Percentiles rank a stretch among this genome's conserved stretches.
Evolutionary conservation across 2,113 vertebrate genomes (phyloP).

Genomic region (Tringa solitaria): DNA sequence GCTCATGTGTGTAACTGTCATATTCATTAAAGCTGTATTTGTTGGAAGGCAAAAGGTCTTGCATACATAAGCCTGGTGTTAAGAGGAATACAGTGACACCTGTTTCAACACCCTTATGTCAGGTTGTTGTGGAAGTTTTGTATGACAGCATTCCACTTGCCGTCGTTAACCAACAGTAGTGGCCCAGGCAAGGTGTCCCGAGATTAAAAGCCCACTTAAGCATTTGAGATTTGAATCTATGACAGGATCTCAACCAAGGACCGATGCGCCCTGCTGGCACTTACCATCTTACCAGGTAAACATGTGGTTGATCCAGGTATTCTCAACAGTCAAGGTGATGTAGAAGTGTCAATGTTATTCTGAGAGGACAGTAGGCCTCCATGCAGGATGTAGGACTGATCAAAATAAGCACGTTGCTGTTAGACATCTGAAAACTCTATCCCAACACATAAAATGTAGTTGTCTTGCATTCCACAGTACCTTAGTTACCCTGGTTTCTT

Average conservation of each 20-base stretch:
- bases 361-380: neutral
- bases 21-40: neutral
- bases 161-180: neutral
- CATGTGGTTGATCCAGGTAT: neutral
- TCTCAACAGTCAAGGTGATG: neutral
- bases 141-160: neutral
- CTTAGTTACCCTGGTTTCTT: neutral
- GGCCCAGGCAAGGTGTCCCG: neutral
- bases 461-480: neutral
- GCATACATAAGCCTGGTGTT: neutral
- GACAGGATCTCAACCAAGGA: neutral
- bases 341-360: neutral
- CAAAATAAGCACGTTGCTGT: neutral
- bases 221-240: neutral
- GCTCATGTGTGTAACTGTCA: neutral
- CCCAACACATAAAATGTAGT: neutral
- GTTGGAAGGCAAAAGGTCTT: neutral
- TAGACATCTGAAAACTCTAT: neutral
- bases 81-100: neutral
- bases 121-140: neutral
- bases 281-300: neutral
- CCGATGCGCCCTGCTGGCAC: neutral
- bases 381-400: neutral
- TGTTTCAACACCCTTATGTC: neutral
- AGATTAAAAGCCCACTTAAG: neutral